Evolutionary conservation across 2,888 invertebrate species (phyloP), one percentile per base, ranked within the genome.

Genomic region (Netelia inedita): DNA sequence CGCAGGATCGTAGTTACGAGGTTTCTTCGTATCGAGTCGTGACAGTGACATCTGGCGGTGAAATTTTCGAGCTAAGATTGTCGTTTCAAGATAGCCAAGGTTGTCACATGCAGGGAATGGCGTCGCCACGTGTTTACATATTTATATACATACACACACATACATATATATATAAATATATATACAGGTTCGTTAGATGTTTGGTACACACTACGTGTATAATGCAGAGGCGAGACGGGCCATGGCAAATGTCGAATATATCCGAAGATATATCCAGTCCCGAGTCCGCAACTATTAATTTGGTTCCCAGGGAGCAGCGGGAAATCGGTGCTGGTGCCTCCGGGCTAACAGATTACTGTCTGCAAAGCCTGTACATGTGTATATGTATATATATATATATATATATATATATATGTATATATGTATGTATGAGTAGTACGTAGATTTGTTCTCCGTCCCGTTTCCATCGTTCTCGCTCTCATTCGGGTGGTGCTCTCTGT

Each of bases 241-340:
- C 81, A 82, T 90, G 88, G 90, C 88, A 92, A 91, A 91, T 88
- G 89, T 88, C 87, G 79, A 89, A 91, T 57, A 82, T 85, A 91
- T 91, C 88, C 89, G 90, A 87, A 90, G 91, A 91, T 89, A 91
- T 90, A 91, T 91, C 89, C 90, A 88, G 87, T 57, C 63, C n/a
- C 89, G 90, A 91, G 91, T 92, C 91, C 89, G 85, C 86, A 91
- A 91, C 93, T 93, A 93, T 93, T 93, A 93, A 93, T 93, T 93
- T 92, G 91, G 93, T 93, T 93, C 93, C 92, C 93, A 93, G 92
- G 92, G 89, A 88, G 85, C 83, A 86, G 86, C 82, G 87, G 81
- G 85, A 87, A 87, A 88, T 87, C 87, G 87, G 83, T 85, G 83
- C 68, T 43, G 75, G 85, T 81, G 93, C 93, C 93, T 92, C 88